Conservation (phyloP, 1,140 invertebrate species). For the Drosophila setifemur region DNA sequence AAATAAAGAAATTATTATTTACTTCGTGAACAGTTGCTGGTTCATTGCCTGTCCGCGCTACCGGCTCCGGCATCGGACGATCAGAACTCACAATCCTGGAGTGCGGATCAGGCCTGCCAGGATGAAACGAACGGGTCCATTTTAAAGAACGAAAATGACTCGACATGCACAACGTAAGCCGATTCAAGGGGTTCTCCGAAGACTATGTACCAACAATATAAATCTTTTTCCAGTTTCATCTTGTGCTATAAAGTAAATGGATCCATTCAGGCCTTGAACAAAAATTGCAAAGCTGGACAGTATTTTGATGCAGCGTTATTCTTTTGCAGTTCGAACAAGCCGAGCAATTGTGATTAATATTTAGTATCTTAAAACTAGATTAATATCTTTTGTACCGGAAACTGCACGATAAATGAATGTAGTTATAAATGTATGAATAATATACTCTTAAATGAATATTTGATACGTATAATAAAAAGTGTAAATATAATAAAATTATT, state of each 20-base stretch:
- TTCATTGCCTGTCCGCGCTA: not conserved
- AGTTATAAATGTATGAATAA: not conserved
- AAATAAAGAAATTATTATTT: not conserved
- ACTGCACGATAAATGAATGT: not conserved
- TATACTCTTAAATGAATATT: not conserved
- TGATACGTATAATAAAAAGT: not conserved
- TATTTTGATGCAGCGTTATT: not conserved
- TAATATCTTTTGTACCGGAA: not conserved
- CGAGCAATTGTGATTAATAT: not conserved
- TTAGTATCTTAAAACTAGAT: not conserved
- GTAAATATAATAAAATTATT: not conserved
- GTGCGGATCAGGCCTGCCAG: slow-evolving; percentile 13
- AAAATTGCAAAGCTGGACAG: not conserved
- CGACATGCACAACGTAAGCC: slow-evolving; percentile 35
- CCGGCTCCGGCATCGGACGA: slow-evolving; percentile 1
- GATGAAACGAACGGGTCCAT: not conserved
- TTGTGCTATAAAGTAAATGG: not conserved
- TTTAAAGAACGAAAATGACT: slow-evolving; percentile 32
- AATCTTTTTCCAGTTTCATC: slow-evolving; percentile 3
- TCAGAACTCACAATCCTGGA: slow-evolving; percentile 11
- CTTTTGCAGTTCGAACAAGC: not conserved
- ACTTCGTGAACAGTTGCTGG: not conserved
- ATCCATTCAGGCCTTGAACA: not conserved
- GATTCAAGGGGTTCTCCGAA: too few species aligned
- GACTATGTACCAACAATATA: not conserved